phyloP scores from a whole-genome alignment of 2,797 vertebrate genomes.

The Melanotaenia maccullochi region DNA sequence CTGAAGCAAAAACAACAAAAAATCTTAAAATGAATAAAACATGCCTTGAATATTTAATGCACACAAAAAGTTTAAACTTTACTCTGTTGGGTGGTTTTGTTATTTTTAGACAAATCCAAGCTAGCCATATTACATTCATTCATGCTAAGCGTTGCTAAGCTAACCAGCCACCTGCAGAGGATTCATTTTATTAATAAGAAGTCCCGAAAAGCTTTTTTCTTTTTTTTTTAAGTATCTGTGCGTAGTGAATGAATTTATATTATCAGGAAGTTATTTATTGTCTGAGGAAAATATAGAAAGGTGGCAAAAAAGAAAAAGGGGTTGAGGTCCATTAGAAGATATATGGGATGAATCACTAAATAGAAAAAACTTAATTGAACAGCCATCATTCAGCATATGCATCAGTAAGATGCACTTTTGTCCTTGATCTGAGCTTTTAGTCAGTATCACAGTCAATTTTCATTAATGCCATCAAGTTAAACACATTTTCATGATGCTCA shows the following conservation, averaged over 20 bases:
- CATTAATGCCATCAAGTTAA: conserved; percentile 18
- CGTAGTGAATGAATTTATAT: neutral
- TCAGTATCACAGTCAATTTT: conserved; percentile 50
- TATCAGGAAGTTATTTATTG: neutral
- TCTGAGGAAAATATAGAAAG: neutral
- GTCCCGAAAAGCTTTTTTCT: neutral
- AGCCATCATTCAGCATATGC: conserved; percentile 31
- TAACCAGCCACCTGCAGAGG: neutral
- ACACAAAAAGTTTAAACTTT: neutral
- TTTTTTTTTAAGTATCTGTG: neutral
- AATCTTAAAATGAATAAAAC: no score
- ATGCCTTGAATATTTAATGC: neutral
- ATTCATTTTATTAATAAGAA: neutral
- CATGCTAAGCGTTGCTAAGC: neutral
- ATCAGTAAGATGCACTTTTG: conserved; percentile 44
- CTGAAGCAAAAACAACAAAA: no score
- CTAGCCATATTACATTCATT: neutral
- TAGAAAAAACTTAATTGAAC: conserved; percentile 18
- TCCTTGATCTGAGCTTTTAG: conserved; percentile 54
- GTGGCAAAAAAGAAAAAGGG: neutral
- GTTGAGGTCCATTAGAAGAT: conserved; percentile 44
- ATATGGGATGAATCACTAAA: conserved; percentile 40
- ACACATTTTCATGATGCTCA: no score
- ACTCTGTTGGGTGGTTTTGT: neutral
- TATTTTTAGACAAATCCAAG: neutral